phyloP scores from a whole-genome alignment of 2,113 vertebrate species.

The Falcunculus frontatus region DNA sequence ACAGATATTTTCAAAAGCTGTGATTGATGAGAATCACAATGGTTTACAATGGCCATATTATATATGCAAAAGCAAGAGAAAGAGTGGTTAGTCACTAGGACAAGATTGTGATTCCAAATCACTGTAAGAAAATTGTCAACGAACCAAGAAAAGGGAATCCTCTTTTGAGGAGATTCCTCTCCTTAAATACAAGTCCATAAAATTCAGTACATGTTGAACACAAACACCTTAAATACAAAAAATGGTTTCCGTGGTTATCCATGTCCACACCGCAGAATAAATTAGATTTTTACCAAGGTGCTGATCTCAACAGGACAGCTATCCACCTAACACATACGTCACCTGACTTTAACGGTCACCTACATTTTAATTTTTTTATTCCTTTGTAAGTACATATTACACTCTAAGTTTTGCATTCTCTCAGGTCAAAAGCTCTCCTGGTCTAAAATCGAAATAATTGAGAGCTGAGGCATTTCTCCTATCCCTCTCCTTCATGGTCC shows the following conservation, averaged over 20 bases:
- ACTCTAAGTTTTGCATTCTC: background rate
- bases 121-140: background rate
- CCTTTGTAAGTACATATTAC: background rate
- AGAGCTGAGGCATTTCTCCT: background rate
- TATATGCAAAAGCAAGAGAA: background rate
- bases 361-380: background rate
- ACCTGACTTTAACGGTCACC: background rate
- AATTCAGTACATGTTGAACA: background rate
- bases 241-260: background rate
- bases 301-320: background rate
- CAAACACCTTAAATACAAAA: background rate
- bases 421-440: background rate
- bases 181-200: background rate
- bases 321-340: background rate
- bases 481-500: background rate
- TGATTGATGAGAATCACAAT: background rate
- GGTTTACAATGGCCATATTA: background rate
- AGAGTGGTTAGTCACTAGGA: background rate
- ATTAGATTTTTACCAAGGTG: background rate
- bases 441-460: background rate
- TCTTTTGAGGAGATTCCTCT: background rate
- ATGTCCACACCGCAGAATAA: background rate
- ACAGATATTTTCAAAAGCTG: background rate
- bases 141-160: background rate
- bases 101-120: background rate